Base-by-base conservation (phyloP, 1,140 invertebrate species). In the Heliconius eleuchia region DNA sequence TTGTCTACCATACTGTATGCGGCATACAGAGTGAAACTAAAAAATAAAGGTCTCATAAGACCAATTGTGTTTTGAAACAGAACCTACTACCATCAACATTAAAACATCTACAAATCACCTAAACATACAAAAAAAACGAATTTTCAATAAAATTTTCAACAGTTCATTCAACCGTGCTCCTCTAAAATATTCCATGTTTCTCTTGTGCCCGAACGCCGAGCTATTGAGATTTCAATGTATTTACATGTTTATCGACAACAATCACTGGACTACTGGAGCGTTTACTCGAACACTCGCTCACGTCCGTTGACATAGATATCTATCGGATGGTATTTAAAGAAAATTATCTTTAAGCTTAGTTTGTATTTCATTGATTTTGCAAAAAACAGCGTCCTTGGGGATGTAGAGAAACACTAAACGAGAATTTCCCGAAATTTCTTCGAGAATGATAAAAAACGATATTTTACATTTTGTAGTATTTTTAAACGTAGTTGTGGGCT, bases 231-330 rank as follows among this genome's bases (percentile, higher is more conserved):
- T 82, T 79, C 37, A 71, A 83, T 81, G 50, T 39, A 74, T 80
- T 79, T 74, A 74, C 73, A 81, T 83, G 74, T 50, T 72, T 81
- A 72, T 83, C 73, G 39, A 60, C n/a, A 73, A 74, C 72, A 70
- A 39, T 50, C 73, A 77, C 79, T 23, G 50, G 73, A 19, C 74
- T 70, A 70, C n/a, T 42, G 70, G 46, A 73, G 50, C 57, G 37
- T 71, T 73, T 46, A 42, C 66, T n/a, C 57, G 18, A 18, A 52
- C 42, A 57, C 60, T 57, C 39, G 73, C 66, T 37, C 60, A 66
- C 81, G 70, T 76, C 72, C 73, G 78, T 72, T 79, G 80, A 76
- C 83, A 82, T 23, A 78, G 80, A 78, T 82, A 80, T 34, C 39
- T 71, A 73, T 76, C 73, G 8, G 6, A 3, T 11, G 8, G 55